A percentile compares a stretch with the other conserved stretches of the same genome.
These are phyloP conservation scores for Zoroaster sp. DNA, from an alignment of 53 echinoderm and acorn worm species.

Conservation along the genomic window DNA sequence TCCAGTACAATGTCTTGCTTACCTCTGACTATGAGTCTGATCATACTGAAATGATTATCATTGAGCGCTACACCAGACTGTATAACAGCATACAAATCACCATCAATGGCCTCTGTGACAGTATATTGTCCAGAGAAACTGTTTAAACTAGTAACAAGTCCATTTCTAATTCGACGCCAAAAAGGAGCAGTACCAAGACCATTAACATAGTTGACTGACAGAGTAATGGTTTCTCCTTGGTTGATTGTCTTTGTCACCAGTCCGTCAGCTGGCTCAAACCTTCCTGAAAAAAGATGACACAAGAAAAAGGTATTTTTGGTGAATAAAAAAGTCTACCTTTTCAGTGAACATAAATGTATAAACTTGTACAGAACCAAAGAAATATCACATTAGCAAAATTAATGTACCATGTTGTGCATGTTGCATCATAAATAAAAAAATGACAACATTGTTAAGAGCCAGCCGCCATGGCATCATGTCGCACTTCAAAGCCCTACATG, in stretches of 20 bases:
- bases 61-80: background rate
- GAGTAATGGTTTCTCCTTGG: constrained; percentile 13
- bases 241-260: constrained; percentile 50
- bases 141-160: too few species aligned
- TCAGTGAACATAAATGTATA: too few species aligned
- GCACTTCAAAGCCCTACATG: too few species aligned
- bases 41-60: constrained; percentile 45
- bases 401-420: background rate
- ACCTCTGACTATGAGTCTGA: constrained; percentile 56
- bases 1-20: too few species aligned
- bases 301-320: background rate
- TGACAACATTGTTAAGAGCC: too few species aligned
- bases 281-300: constrained; percentile 31
- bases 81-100: constrained; percentile 17
- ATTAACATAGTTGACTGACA: background rate
- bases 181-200: background rate
- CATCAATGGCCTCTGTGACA: background rate
- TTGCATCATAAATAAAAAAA: background rate
- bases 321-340: too few species aligned
- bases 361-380: too few species aligned
- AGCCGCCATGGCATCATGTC: too few species aligned
- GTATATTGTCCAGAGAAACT: too few species aligned
- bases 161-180: background rate
- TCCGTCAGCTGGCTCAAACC: constrained; percentile 40
- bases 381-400: background rate